Conservation (phyloP, 2,797 vertebrate species). For the Darevskia nairensis region DNA sequence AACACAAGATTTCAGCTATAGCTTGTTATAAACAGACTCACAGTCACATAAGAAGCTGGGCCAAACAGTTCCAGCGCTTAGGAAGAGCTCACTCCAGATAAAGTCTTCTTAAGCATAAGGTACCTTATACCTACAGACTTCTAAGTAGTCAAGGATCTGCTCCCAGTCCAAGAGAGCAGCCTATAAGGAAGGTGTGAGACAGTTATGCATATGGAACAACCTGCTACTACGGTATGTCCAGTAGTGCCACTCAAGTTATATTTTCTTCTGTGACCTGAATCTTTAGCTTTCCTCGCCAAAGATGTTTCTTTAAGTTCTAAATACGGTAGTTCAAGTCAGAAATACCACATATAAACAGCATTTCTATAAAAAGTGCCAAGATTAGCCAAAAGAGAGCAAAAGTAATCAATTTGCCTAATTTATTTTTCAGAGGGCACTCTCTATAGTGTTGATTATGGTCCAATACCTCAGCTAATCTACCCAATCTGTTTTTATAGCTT, state of each 20-base stretch:
- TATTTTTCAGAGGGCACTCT: conserved; percentile 26
- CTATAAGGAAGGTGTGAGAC: not conserved
- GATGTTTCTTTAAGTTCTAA: not conserved
- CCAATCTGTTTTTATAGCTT: conserved; percentile 65
- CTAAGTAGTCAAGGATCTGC: not conserved
- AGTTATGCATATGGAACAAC: not conserved
- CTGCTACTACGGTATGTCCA: not conserved
- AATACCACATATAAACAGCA: not conserved
- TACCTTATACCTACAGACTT: too few species aligned
- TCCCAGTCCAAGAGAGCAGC: not conserved
- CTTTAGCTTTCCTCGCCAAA: not conserved
- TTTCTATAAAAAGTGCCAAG: conserved; percentile 5
- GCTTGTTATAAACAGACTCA: not conserved
- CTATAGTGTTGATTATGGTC: not conserved
- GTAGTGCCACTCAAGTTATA: not conserved
- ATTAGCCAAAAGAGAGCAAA: conserved; percentile 5
- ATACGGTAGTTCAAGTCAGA: not conserved
- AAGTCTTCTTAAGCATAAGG: too few species aligned
- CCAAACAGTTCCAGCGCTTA: not conserved
- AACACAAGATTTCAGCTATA: not conserved
- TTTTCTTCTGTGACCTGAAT: not conserved
- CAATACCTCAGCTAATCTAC: conserved; percentile 25
- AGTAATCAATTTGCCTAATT: not conserved
- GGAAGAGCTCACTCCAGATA: not conserved
- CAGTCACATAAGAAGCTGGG: not conserved